Conservation (phyloP, 2,888 invertebrate genomes). For the Apantesis nais region DNA sequence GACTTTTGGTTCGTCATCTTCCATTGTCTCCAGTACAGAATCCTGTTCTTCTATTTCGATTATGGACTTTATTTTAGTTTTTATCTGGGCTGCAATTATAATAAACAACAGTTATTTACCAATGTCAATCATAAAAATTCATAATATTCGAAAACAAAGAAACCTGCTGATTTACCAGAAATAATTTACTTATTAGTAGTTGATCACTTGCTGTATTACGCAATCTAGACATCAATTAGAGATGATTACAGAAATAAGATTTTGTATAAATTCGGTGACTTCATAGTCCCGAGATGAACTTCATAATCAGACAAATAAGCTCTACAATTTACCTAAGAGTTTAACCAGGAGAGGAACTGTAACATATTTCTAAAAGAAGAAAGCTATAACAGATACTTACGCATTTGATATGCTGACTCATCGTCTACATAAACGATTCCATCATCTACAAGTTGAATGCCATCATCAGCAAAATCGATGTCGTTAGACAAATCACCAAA, state of each 20-base stretch:
- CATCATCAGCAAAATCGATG: constrained; percentile 60
- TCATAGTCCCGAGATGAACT: neutral
- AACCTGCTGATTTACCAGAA: neutral
- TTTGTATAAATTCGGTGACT: neutral
- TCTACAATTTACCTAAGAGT: neutral
- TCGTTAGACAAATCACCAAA: constrained; percentile 47
- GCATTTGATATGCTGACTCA: constrained; percentile 21
- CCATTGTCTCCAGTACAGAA: neutral
- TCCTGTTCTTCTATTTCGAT: constrained; percentile 1
- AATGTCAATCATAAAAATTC: neutral
- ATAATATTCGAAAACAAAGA: neutral
- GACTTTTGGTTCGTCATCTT: constrained; percentile 32
- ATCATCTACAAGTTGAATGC: constrained; percentile 64
- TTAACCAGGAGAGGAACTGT: neutral
- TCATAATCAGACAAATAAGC: neutral
- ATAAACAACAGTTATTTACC: neutral
- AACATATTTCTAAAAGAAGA: neutral
- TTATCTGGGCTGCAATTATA: constrained; percentile 13
- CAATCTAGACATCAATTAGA: neutral
- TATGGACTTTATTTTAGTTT: neutral
- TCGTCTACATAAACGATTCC: constrained; percentile 50
- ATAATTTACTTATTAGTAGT: neutral
- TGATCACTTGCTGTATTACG: neutral
- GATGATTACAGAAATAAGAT: neutral
- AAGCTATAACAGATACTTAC: constrained; percentile 9